A percentile compares a stretch with the other conserved stretches of the same genome.
Conservation (phyloP, 2,797 vertebrate genomes). For the Acropternis orthonyx region DNA sequence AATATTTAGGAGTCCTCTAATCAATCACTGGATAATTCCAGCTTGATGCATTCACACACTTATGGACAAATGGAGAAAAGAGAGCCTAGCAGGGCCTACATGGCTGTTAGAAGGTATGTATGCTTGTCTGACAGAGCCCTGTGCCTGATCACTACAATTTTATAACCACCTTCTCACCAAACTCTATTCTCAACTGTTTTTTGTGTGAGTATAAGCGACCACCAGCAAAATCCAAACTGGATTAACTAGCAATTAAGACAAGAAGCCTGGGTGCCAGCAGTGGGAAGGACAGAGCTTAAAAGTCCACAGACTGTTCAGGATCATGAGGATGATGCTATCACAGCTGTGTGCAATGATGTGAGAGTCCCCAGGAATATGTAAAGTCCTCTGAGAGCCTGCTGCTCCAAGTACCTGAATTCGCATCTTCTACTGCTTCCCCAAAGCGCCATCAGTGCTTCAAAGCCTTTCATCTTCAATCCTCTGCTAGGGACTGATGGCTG, state of each 20-base stretch:
- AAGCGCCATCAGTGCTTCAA: neutral
- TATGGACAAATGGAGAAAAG: neutral
- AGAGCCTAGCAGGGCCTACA: neutral
- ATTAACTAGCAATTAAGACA: neutral
- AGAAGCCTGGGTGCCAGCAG: neutral
- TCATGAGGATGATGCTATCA: neutral
- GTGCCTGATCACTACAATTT: neutral
- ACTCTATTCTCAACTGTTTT: neutral
- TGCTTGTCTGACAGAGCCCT: neutral
- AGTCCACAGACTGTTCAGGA: neutral
- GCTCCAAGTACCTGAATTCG: neutral
- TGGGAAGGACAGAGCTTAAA: neutral
- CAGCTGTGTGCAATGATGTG: neutral
- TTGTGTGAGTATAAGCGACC: rapidly evolving
- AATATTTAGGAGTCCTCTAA: neutral
- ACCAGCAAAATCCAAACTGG: neutral
- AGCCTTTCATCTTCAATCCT: neutral
- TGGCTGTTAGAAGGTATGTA: neutral
- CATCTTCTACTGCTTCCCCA: neutral
- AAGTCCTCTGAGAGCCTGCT: neutral
- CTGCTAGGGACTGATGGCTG: neutral
- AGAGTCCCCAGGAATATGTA: neutral
- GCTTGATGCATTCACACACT: neutral
- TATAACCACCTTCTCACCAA: neutral
- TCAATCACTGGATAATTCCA: neutral